Conservation (phyloP, 2,888 invertebrate genomes). For the Napeogenes sylphis region DNA sequence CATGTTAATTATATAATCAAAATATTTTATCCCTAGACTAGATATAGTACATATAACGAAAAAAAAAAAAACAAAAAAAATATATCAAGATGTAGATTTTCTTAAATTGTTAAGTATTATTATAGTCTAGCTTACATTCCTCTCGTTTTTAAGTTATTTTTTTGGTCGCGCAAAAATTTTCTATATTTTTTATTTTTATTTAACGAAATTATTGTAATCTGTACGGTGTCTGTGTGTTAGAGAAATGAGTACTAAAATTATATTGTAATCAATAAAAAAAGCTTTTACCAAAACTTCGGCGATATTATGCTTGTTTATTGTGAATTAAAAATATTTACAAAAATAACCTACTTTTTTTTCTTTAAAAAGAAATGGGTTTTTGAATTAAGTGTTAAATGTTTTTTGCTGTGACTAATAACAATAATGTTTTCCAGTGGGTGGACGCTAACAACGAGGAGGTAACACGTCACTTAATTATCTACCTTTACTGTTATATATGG, state of each 20-base stretch:
- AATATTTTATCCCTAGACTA: no score
- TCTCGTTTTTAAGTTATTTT: slow-evolving; percentile 11
- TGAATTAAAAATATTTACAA: no score
- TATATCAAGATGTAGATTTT: no score
- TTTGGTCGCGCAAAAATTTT: slow-evolving; percentile 19
- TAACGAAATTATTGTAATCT: slow-evolving; percentile 9
- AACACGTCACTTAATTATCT: slow-evolving; percentile 41
- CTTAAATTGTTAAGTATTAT: no score
- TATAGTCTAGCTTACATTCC: slow-evolving; percentile 5
- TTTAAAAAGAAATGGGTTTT: slow-evolving; percentile 26
- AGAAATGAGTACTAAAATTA: not conserved
- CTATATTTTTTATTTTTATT: slow-evolving; percentile 10
- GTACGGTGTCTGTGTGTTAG: slow-evolving; percentile 9
- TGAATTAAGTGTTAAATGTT: slow-evolving; percentile 33
- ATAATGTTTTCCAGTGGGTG: slow-evolving; percentile 81
- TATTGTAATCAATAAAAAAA: no score
- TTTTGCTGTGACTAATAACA: slow-evolving; percentile 64
- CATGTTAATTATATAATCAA: no score
- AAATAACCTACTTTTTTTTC: slow-evolving; percentile 37
- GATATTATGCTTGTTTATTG: no score
- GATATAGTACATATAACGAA: no score
- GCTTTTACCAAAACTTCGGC: no score
- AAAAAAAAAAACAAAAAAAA: no score
- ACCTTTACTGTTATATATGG: not conserved
- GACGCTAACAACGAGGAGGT: slow-evolving; percentile 83